phyloP scores from a whole-genome alignment of 2,888 invertebrate genomes.

The Miltochrista miniata region DNA sequence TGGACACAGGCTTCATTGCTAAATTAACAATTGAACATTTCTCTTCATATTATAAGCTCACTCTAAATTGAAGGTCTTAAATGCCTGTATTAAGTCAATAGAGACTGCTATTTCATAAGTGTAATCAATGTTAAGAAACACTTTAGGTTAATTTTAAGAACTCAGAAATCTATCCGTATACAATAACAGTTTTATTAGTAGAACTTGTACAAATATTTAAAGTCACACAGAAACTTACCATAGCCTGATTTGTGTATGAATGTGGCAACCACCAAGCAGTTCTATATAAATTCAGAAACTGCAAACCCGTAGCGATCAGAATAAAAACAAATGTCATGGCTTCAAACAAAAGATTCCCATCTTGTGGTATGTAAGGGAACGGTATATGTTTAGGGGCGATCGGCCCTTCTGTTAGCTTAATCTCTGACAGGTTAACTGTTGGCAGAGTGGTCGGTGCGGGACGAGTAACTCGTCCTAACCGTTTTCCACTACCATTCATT shows the following conservation, averaged over 20 bases:
- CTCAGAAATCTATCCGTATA: too few species aligned
- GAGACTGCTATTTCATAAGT: too few species aligned
- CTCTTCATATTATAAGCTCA: too few species aligned
- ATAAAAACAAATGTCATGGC: conserved; percentile 92
- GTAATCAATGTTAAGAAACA: too few species aligned
- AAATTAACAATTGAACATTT: too few species aligned
- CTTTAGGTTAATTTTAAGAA: too few species aligned
- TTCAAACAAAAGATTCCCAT: conserved; percentile 94
- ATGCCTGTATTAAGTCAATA: too few species aligned
- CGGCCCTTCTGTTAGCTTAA: conserved; percentile 67
- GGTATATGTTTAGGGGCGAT: conserved; percentile 91
- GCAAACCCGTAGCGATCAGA: conserved; percentile 90
- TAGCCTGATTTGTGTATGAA: conserved; percentile 93
- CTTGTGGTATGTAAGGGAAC: conserved; percentile 90
- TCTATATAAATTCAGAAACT: conserved; percentile 97
- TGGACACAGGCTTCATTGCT: too few species aligned
- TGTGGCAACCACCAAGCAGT: conserved; percentile 99
- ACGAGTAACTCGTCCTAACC: conserved; percentile 51
- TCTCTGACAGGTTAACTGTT: conserved; percentile 36
- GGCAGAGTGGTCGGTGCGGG: conserved; percentile 43
- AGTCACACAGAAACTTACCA: conserved; percentile 84
- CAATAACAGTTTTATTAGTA: too few species aligned
- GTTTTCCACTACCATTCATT: conserved; percentile 61
- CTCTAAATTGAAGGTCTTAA: too few species aligned
- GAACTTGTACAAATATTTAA: too few species aligned